Conservation (phyloP, 2,888 invertebrate genomes). For the Clitarchus hookeri region DNA sequence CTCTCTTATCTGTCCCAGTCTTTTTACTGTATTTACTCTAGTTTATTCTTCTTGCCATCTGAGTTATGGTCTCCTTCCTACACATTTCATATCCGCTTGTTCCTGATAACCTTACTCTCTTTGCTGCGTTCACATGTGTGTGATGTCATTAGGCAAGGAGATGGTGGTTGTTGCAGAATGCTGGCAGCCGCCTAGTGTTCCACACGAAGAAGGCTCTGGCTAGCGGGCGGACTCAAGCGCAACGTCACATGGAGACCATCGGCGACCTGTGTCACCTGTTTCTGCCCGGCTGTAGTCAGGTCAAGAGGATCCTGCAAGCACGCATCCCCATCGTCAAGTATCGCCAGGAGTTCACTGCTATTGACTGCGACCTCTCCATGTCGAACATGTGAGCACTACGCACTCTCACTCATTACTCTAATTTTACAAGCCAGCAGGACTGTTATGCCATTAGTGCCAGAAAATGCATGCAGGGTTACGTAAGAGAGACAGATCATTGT, state of each 20-base stretch:
- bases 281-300: constrained; percentile 72
- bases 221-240: constrained; percentile 66
- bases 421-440: too few species aligned
- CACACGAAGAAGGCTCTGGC: constrained; percentile 64
- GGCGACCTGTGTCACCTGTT: constrained; percentile 74
- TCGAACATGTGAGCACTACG: constrained; percentile 72
- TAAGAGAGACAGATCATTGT: too few species aligned
- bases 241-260: constrained; percentile 73
- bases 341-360: constrained; percentile 70
- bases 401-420: not conserved
- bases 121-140: too few species aligned
- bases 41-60: too few species aligned
- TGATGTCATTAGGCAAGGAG: not conserved
- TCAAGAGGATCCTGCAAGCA: constrained; percentile 78
- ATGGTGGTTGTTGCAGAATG: constrained; percentile 46
- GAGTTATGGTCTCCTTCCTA: too few species aligned
- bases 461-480: too few species aligned
- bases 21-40: too few species aligned
- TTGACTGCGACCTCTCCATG: constrained; percentile 86
- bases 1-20: too few species aligned
- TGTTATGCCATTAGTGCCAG: too few species aligned
- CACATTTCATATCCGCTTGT: too few species aligned
- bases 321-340: constrained; percentile 90
- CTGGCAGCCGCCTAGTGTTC: constrained; percentile 60
- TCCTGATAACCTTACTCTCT: too few species aligned